Base-by-base conservation (phyloP, 2,113 vertebrate species). In the Alaudala cheleensis region DNA sequence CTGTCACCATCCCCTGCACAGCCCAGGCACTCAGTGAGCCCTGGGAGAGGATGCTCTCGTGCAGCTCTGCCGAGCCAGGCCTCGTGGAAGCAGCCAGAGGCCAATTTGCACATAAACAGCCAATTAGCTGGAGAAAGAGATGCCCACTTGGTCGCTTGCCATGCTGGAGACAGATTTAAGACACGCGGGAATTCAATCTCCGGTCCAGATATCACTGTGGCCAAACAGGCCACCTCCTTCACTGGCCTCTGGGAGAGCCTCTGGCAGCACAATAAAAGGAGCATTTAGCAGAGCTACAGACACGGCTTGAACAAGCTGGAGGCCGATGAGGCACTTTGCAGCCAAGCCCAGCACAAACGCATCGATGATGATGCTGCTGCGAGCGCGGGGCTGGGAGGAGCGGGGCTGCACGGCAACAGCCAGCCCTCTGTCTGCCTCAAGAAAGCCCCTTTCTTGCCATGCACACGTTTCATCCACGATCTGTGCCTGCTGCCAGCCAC, bases 261-360 rank as follows among this genome's bases (percentile, higher is more conserved):
- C 90, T 94, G 95, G 96, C 95, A 96, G 92, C 85, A 70, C 93
- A 92, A 81, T 73, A 92, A 94, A 90, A 93, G 92, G 61, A 88
- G 67, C 8, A 90, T 96, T 97, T 95, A 94, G 76, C 45, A 53
- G 74, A 93, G 76, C 76, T 82, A 51, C 37, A 73, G 64, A 11
- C 71, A 83, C 0, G 5, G 5, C 47, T 51, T 29, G 69, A 53
- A 81, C 94, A 94, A 86, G 6, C 74, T 92, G 31, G 82, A 70
- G 60, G 71, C 67, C 0, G n/a, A 95, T 47, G 94, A 94, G 93
- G 67, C 53, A 2, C 88, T 86, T 94, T 92, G 87, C 94, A 94
- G 95, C 92, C 94, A 94, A 92, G 82, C 37, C 92, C 40, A 56
- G 4, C 45, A 66, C 64, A 92, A 96, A 97, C 88, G 96, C 28